Conservation (phyloP, 2,797 vertebrate genomes). For the Poeciliopsis paucimaculata region DNA sequence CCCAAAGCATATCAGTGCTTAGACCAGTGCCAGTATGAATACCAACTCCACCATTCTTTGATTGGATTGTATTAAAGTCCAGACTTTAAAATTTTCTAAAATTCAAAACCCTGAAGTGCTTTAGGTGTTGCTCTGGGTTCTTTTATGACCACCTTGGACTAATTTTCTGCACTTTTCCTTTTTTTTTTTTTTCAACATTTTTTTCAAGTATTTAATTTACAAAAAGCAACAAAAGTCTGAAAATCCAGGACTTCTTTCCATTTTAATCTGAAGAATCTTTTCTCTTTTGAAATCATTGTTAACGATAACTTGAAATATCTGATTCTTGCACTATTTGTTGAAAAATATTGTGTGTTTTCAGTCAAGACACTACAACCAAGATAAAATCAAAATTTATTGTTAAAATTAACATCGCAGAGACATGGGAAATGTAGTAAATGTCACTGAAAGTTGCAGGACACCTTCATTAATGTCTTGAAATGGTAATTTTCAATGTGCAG, state of each 20-base stretch:
- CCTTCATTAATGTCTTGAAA: neutral
- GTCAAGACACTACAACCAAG: neutral
- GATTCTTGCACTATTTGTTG: neutral
- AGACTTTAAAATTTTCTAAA: neutral
- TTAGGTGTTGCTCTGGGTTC: neutral
- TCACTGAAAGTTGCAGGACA: neutral
- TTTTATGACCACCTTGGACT: neutral
- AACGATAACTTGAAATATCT: neutral
- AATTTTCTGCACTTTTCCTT: too few relatives aligned
- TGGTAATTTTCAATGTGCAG: neutral
- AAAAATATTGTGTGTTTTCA: neutral
- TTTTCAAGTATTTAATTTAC: too few relatives aligned
- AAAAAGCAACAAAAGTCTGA: too few relatives aligned
- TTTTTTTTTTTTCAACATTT: too few relatives aligned
- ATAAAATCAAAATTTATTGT: neutral
- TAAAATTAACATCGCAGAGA: too few relatives aligned
- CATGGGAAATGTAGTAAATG: neutral
- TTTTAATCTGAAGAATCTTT: too few relatives aligned
- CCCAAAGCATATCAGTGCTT: neutral
- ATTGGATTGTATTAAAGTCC: neutral
- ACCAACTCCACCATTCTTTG: neutral
- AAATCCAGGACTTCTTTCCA: too few relatives aligned
- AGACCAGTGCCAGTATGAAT: neutral
- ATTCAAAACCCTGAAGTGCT: neutral
- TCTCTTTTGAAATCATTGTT: neutral